Evolutionary conservation across 2,113 vertebrate genomes (phyloP).

Genomic region (Centropus bengalensis): DNA sequence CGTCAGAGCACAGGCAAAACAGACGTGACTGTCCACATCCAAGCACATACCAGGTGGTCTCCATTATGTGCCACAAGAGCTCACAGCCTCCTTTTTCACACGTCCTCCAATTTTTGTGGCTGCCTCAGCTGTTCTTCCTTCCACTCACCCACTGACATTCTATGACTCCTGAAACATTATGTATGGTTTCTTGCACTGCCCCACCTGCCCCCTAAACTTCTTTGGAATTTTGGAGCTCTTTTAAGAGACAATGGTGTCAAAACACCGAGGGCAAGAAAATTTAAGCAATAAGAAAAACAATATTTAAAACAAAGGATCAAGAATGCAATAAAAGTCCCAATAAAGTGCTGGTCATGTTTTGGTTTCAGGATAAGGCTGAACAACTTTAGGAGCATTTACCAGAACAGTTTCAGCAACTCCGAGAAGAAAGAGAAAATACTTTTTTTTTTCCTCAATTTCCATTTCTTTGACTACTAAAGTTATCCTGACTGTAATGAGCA

Average conservation of each 20-base stretch:
- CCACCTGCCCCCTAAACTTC: neutral
- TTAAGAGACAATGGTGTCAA: neutral
- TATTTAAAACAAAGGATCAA: neutral
- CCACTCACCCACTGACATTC: neutral
- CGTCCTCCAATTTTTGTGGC: neutral
- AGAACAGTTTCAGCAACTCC: neutral
- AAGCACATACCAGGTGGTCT: accelerated
- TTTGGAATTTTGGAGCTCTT: neutral
- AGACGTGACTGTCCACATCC: neutral
- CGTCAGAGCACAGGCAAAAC: neutral
- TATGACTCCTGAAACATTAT: neutral
- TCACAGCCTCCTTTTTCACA: neutral
- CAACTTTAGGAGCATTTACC: neutral
- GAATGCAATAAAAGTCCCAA: neutral
- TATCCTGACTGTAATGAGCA: neutral
- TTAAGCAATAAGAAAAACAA: neutral
- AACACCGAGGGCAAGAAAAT: neutral
- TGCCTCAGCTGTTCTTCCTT: neutral
- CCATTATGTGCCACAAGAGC: accelerated
- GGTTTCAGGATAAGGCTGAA: neutral
- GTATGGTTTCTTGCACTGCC: neutral
- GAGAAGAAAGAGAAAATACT: neutral
- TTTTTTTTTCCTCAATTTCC: neutral
- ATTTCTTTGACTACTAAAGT: neutral
- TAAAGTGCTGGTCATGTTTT: neutral